These are phyloP conservation scores for Lasiurus borealis DNA, from an alignment of 2,113 vertebrate genomes.

Conservation along the genomic window DNA sequence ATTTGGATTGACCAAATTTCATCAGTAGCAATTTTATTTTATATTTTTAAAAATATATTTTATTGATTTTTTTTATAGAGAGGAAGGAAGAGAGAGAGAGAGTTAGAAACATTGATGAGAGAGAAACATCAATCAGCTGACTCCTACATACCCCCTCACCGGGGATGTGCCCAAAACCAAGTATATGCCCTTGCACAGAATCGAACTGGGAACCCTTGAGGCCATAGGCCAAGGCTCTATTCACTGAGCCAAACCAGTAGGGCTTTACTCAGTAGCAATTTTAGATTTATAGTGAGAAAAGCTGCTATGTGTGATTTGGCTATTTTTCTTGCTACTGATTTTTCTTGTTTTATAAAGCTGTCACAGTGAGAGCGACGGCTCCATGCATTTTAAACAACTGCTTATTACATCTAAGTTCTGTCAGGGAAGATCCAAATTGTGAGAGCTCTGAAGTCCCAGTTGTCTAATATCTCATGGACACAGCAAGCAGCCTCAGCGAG, in stretches of 20 bases:
- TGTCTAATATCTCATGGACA: neutral
- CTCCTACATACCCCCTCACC: too few species aligned
- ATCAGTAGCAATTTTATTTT: constrained; percentile 1
- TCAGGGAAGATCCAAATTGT: neutral
- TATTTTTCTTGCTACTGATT: neutral
- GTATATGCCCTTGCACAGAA: too few species aligned
- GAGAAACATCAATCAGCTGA: too few species aligned
- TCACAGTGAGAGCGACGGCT: neutral
- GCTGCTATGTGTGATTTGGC: neutral
- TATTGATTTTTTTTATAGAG: too few species aligned
- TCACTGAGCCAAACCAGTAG: too few species aligned
- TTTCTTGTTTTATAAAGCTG: constrained; percentile 32
- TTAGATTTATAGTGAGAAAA: constrained; percentile 48
- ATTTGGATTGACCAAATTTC: neutral
- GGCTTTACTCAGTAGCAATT: constrained; percentile 6
- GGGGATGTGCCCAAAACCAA: too few species aligned
- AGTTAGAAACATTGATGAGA: too few species aligned
- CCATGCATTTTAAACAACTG: constrained; percentile 11
- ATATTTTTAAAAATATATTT: too few species aligned
- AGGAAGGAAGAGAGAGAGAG: too few species aligned
- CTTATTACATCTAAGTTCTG: neutral
- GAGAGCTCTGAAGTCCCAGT: too few species aligned
- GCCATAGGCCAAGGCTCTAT: too few species aligned
- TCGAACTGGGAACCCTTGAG: too few species aligned
- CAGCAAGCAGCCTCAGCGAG: neutral